phyloP scores from a whole-genome alignment of 2,797 vertebrate genomes.

The Bradypodion pumilum region DNA sequence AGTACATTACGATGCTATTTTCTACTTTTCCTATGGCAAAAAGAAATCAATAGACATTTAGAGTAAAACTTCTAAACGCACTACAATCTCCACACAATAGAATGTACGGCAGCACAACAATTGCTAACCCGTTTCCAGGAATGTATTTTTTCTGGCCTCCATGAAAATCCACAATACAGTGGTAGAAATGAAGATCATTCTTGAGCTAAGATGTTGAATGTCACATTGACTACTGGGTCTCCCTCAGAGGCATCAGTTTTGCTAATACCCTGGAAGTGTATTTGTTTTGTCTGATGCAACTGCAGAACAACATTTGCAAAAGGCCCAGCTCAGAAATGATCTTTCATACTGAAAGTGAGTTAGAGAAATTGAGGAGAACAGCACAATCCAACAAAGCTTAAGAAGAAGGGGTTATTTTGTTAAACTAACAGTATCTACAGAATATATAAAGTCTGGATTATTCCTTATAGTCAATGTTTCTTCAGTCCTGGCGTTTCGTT shows the following conservation, averaged over 20 bases:
- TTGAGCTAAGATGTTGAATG: neutral
- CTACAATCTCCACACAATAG: neutral
- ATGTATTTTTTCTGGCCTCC: neutral
- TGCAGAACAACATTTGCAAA: neutral
- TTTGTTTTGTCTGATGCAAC: neutral
- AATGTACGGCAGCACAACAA: neutral
- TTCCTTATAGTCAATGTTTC: neutral
- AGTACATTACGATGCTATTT: neutral
- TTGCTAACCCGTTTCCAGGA: neutral
- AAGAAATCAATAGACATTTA: neutral
- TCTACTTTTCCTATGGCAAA: neutral
- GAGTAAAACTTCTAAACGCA: neutral
- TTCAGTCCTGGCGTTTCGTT: neutral
- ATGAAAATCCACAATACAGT: neutral
- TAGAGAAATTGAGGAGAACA: neutral
- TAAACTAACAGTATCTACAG: neutral
- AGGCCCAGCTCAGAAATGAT: neutral
- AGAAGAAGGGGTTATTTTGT: neutral
- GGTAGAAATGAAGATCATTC: neutral
- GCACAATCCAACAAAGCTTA: neutral
- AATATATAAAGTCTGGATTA: neutral
- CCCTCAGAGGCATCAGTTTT: neutral
- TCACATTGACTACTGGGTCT: neutral
- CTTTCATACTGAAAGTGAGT: neutral
- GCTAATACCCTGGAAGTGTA: neutral